phyloP scores from a whole-genome alignment of 2,797 vertebrate genomes.

The Dendrocincla fuliginosa region DNA sequence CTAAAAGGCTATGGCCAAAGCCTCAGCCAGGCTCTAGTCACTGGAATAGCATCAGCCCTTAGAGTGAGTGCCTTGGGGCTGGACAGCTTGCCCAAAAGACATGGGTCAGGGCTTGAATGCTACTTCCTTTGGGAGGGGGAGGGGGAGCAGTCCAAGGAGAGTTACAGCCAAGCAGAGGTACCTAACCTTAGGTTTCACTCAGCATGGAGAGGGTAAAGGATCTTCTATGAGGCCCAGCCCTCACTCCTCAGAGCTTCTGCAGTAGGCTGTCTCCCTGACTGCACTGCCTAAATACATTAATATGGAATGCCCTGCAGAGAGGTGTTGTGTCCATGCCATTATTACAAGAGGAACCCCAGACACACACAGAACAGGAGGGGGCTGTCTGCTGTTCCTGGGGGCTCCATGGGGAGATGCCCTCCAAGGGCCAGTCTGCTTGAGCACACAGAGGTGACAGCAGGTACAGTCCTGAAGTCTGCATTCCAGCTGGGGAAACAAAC shows the following conservation, averaged over 20 bases:
- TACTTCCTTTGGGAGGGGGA: neutral
- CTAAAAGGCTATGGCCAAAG: neutral
- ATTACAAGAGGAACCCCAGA: neutral
- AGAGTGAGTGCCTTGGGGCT: neutral
- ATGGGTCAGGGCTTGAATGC: neutral
- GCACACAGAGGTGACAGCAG: neutral
- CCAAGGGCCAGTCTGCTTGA: neutral
- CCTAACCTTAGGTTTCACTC: neutral
- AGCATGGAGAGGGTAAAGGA: neutral
- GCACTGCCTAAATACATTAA: neutral
- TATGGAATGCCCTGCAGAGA: neutral
- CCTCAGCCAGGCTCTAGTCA: neutral
- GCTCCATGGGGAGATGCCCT: neutral
- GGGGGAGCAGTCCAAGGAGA: neutral
- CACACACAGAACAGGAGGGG: accelerated
- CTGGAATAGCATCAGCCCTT: neutral
- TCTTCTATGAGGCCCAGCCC: neutral
- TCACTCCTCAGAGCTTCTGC: neutral
- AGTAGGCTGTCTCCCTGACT: neutral
- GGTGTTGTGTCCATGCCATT: accelerated
- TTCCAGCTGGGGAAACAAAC: neutral
- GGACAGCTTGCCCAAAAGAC: neutral
- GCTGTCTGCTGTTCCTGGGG: neutral
- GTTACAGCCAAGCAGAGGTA: neutral
- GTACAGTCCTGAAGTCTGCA: neutral